Percentiles rank a stretch among this genome's conserved stretches.
Conservation (phyloP, 2,888 invertebrate genomes). For the Athetis lepigone region DNA sequence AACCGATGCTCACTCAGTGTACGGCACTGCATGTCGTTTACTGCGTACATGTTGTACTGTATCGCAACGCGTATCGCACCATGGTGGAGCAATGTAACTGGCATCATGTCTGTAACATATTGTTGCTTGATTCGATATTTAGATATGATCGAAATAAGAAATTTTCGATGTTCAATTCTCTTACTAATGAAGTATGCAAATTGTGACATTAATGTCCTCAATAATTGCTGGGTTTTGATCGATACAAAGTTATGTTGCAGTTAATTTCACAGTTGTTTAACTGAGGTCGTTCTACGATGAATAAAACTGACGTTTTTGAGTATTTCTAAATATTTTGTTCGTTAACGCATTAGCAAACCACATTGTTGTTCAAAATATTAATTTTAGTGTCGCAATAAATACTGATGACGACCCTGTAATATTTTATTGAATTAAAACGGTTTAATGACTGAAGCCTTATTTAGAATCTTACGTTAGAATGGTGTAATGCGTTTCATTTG, state of each 20-base stretch:
- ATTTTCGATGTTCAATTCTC: too few species aligned
- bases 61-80: too few species aligned
- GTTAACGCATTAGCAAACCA: constrained; percentile 64
- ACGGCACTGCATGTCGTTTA: too few species aligned
- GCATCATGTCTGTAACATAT: too few species aligned
- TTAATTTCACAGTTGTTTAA: constrained; percentile 3
- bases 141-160: too few species aligned
- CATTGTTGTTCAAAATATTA: constrained; percentile 72
- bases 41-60: too few species aligned
- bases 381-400: constrained; percentile 79
- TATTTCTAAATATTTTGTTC: constrained; percentile 45
- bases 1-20: too few species aligned
- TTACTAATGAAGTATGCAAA: too few species aligned
- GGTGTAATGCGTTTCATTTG: not conserved
- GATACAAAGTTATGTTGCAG: not conserved
- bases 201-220: too few species aligned
- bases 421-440: constrained; percentile 66
- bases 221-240: too few species aligned
- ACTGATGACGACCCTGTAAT: constrained; percentile 65
- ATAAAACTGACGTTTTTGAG: constrained; percentile 16
- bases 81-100: too few species aligned
- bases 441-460: not conserved
- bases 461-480: not conserved
- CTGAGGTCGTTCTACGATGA: constrained; percentile 15
- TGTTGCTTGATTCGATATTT: too few species aligned